A percentile compares a stretch with the other conserved stretches of the same genome.
Conservation (phyloP, 2,113 vertebrate genomes). For the Diphyllodes magnificus region DNA sequence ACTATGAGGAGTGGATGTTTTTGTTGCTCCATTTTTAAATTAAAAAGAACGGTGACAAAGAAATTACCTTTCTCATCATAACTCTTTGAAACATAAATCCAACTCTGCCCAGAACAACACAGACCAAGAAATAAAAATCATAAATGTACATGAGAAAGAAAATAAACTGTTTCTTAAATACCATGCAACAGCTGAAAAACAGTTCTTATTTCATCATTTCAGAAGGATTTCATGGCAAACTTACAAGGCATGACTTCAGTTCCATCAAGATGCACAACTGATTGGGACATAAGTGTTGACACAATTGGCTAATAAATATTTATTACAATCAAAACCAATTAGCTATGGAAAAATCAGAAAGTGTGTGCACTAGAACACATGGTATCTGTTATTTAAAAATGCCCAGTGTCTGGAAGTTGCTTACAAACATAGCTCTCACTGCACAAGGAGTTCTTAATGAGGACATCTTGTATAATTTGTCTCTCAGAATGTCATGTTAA, state of each 20-base stretch:
- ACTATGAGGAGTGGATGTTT: background rate
- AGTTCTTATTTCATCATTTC: background rate
- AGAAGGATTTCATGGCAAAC: background rate
- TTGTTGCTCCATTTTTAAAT: background rate
- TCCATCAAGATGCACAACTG: background rate
- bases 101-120: background rate
- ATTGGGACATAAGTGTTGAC: background rate
- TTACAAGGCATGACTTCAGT: background rate
- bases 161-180: background rate
- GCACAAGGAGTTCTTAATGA: background rate
- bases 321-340: background rate
- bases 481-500: background rate
- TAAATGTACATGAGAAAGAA: background rate
- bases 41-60: background rate
- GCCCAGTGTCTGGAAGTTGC: background rate
- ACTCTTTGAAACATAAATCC: background rate
- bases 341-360: background rate
- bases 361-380: background rate
- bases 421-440: background rate
- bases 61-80: background rate
- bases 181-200: background rate
- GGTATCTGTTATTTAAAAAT: background rate
- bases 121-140: background rate
- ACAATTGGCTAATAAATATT: background rate
- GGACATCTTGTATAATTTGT: background rate